These are phyloP conservation scores for Thamnophis sirtalis DNA, from an alignment of 2,113 vertebrate genomes.

Conservation along the genomic window DNA sequence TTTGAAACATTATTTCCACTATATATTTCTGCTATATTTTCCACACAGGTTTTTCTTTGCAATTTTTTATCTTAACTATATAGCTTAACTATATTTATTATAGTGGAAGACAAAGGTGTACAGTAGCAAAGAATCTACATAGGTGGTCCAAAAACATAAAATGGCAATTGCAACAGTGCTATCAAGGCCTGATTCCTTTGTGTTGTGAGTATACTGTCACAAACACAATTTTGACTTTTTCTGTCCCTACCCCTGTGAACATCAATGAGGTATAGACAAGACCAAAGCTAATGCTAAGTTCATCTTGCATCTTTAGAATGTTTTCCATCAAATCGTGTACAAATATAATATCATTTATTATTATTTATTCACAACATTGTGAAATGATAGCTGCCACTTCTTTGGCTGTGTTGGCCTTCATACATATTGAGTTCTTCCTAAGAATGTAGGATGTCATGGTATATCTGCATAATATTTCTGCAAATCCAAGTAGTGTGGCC, in stretches of 20 bases:
- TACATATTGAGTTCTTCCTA: neutral
- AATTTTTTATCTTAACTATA: neutral
- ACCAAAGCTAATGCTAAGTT: neutral
- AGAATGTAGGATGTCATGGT: too few species aligned
- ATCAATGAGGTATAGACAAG: constrained; percentile 7
- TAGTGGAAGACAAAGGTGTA: constrained; percentile 6
- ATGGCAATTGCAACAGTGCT: neutral
- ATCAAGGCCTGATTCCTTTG: neutral
- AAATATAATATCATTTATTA: neutral
- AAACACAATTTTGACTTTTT: neutral
- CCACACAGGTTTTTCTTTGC: constrained; percentile 14
- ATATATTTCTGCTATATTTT: constrained; percentile 13
- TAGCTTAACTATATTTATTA: neutral
- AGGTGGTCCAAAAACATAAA: neutral
- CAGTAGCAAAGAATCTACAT: neutral
- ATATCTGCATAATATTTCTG: too few species aligned
- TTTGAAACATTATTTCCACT: constrained; percentile 7
- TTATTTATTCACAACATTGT: too few species aligned
- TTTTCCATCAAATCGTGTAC: neutral
- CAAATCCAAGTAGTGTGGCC: too few species aligned
- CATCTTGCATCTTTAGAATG: neutral
- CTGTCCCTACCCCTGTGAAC: neutral
- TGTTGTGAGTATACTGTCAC: neutral
- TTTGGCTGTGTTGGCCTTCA: too few species aligned
- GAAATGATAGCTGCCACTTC: too few species aligned